These are phyloP conservation scores for Aix galericulata DNA, from an alignment of 2,113 vertebrate genomes.

Conservation along the genomic window DNA sequence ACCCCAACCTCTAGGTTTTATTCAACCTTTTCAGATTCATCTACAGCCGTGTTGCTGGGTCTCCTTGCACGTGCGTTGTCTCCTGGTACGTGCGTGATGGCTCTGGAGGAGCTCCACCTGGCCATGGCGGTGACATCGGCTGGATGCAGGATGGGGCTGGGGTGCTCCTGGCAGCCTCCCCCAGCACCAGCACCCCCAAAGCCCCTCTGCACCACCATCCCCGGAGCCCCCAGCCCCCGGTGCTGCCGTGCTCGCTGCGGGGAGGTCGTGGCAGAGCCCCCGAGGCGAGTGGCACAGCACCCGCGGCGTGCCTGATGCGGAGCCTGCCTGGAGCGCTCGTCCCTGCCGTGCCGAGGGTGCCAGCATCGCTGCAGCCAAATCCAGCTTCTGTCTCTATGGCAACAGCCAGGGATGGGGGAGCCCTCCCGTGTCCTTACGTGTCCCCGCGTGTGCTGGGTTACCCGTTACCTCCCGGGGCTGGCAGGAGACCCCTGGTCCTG, in stretches of 20 bases:
- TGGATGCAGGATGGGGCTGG: background rate
- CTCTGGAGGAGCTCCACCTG: background rate
- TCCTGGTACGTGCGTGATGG: background rate
- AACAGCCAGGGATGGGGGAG: slow-evolving; percentile 2
- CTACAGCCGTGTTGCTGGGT: background rate
- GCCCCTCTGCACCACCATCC: background rate
- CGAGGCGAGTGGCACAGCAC: fast-evolving
- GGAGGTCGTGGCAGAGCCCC: background rate
- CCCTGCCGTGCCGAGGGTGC: background rate
- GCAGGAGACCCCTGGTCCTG: fast-evolving
- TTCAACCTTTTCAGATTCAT: background rate
- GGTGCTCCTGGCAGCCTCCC: background rate
- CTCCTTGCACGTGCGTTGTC: background rate
- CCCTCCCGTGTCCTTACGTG: background rate
- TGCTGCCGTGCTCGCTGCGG: fast-evolving
- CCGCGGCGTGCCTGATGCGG: background rate
- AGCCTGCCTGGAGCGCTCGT: background rate
- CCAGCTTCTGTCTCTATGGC: slow-evolving; percentile 48
- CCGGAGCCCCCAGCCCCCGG: fast-evolving
- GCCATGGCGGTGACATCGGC: background rate
- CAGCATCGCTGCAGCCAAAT: background rate
- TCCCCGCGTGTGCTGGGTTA: background rate
- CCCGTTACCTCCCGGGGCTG: background rate
- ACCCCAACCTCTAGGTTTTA: background rate
- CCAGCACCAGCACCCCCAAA: too few species aligned